Evolutionary conservation across 1,140 invertebrate genomes (phyloP).

Genomic region (Odontomachus brunneus): DNA sequence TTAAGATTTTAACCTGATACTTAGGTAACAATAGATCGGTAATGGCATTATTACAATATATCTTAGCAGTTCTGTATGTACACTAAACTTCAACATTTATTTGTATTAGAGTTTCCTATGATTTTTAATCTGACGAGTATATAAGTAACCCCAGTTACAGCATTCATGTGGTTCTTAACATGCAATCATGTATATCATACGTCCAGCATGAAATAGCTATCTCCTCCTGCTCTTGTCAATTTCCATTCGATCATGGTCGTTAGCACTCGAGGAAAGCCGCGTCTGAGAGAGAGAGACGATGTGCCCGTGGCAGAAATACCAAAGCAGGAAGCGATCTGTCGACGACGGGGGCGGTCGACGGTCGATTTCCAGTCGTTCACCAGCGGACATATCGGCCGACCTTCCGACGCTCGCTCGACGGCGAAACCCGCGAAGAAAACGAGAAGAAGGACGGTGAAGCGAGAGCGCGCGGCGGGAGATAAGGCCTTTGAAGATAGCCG

Average conservation of each 20-base stretch:
- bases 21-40: too few relatives aligned
- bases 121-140: too few relatives aligned
- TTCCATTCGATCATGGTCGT: conserved; percentile 17
- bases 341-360: conserved; percentile 16
- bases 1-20: too few relatives aligned
- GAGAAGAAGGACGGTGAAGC: conserved; percentile 52
- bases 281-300: not conserved
- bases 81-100: too few relatives aligned
- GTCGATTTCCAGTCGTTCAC: conserved; percentile 58
- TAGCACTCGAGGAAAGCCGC: conserved; percentile 1
- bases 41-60: too few relatives aligned
- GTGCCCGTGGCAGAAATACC: conserved; percentile 25
- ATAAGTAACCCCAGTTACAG: too few relatives aligned
- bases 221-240: not conserved
- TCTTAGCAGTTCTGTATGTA: too few relatives aligned
- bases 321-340: conserved; percentile 38
- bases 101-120: too few relatives aligned
- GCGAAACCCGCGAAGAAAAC: conserved; percentile 59
- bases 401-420: conserved; percentile 40
- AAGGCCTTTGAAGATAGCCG: conserved; percentile 84
- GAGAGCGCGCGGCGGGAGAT: conserved; percentile 79
- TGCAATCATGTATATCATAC: not conserved
- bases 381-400: conserved; percentile 39
- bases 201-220: not conserved
- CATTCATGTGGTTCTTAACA: too few relatives aligned